Percentiles rank a stretch among this genome's conserved stretches.
Evolutionary conservation across 2,113 vertebrate species (phyloP).

Genomic region (Perca flavescens): DNA sequence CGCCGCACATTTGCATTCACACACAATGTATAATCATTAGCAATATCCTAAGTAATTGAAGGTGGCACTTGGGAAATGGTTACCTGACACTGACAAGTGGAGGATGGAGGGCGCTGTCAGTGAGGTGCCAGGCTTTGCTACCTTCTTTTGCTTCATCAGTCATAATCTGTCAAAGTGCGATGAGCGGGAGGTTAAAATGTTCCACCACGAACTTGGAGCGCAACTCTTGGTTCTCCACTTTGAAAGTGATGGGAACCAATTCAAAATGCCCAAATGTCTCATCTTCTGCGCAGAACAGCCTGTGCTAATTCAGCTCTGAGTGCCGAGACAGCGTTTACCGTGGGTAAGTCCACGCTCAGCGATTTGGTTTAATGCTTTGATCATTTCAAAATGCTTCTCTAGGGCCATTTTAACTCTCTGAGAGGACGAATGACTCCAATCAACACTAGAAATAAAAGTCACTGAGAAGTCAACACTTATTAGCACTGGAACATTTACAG

Average conservation of each 20-base stretch:
- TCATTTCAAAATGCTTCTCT: neutral
- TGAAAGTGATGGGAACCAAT: neutral
- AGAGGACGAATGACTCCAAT: conserved; percentile 15
- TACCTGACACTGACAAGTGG: conserved; percentile 71
- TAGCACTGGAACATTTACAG: neutral
- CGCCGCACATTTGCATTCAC: conserved; percentile 59
- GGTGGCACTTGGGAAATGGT: conserved; percentile 78
- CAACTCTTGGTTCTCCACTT: neutral
- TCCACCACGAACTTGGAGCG: conserved; percentile 30
- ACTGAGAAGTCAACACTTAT: conserved; percentile 16
- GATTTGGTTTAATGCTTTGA: conserved; percentile 4
- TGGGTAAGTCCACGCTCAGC: neutral
- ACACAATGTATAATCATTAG: conserved; percentile 75
- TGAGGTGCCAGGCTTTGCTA: conserved; percentile 46
- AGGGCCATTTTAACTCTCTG: neutral
- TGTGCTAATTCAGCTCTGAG: neutral
- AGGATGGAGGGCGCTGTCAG: conserved; percentile 66
- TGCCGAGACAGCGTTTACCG: neutral
- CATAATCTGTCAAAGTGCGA: conserved; percentile 52
- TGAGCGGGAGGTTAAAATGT: conserved; percentile 40
- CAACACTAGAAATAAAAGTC: conserved; percentile 19
- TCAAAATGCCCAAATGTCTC: neutral
- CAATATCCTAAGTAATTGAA: conserved; percentile 75
- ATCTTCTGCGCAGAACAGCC: neutral
- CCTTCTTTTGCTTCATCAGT: conserved; percentile 58